Percentiles rank a stretch among this genome's conserved stretches.
These are phyloP conservation scores for Amblyornis subalaris DNA, from an alignment of 2,113 vertebrate species.

Conservation along the genomic window DNA sequence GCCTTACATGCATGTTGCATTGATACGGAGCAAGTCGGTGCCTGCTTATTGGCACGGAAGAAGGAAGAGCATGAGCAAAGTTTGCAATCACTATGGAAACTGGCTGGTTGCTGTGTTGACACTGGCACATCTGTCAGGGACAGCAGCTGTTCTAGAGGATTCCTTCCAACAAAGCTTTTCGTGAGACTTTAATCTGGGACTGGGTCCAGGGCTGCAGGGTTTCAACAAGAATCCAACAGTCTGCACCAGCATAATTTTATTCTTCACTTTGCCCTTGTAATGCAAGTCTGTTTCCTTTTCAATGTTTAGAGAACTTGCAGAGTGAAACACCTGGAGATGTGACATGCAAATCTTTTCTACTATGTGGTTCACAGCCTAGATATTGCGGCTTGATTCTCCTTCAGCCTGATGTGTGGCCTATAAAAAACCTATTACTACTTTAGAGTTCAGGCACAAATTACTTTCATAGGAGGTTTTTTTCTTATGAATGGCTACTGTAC, in stretches of 20 bases:
- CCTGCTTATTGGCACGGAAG: background rate
- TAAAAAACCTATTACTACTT: background rate
- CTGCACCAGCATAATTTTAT: background rate
- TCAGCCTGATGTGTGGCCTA: background rate
- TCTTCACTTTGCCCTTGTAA: background rate
- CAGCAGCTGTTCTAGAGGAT: constrained; percentile 31
- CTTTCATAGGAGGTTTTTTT: background rate
- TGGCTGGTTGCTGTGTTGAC: background rate
- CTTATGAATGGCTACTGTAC: background rate
- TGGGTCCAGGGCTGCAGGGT: background rate
- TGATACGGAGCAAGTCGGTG: background rate
- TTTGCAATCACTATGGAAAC: constrained; percentile 42
- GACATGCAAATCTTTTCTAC: background rate
- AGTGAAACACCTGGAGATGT: background rate
- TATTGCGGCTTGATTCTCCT: background rate
- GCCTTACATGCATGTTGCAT: background rate
- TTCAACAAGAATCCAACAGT: background rate
- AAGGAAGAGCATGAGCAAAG: background rate
- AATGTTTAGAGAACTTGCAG: background rate
- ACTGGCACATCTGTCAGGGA: constrained; percentile 32
- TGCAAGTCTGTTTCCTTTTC: background rate
- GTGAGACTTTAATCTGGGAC: background rate
- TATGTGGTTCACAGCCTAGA: background rate
- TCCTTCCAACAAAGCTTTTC: constrained; percentile 23
- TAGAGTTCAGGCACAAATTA: background rate